These are phyloP conservation scores for Graphium colonna DNA, from an alignment of 2,888 invertebrate genomes.

Conservation along the genomic window DNA sequence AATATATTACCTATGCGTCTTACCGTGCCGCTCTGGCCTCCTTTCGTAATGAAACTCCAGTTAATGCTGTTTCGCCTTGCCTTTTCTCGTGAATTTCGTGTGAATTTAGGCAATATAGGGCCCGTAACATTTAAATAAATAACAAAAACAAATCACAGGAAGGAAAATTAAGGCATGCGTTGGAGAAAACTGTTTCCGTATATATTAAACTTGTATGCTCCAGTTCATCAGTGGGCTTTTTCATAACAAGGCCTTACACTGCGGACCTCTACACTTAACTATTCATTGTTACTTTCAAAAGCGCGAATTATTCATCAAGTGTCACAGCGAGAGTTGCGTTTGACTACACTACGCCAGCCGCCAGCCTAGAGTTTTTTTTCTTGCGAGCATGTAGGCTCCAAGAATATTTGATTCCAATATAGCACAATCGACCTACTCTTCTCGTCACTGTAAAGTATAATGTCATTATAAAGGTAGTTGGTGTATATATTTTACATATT, in stretches of 20 bases:
- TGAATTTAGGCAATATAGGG: background rate
- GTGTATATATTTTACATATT: no score
- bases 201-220: constrained; percentile 8
- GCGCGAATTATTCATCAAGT: no score
- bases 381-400: no score
- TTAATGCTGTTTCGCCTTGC: background rate
- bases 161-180: constrained; percentile 12
- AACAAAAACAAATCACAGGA: background rate
- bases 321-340: no score
- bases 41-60: background rate
- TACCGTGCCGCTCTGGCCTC: background rate
- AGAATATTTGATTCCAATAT: no score
- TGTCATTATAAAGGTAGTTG: no score
- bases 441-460: no score
- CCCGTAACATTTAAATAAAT: background rate
- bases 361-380: constrained; percentile 1
- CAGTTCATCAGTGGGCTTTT: constrained; percentile 19
- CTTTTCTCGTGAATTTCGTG: background rate
- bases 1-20: background rate
- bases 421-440: no score
- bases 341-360: constrained; percentile 9
- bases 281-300: constrained; percentile 20
- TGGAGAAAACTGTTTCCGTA: constrained; percentile 13
- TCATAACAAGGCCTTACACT: no score
- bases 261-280: constrained; percentile 19